phyloP scores from a whole-genome alignment of 2,888 invertebrate species.

The Drosophila hamatofila region DNA sequence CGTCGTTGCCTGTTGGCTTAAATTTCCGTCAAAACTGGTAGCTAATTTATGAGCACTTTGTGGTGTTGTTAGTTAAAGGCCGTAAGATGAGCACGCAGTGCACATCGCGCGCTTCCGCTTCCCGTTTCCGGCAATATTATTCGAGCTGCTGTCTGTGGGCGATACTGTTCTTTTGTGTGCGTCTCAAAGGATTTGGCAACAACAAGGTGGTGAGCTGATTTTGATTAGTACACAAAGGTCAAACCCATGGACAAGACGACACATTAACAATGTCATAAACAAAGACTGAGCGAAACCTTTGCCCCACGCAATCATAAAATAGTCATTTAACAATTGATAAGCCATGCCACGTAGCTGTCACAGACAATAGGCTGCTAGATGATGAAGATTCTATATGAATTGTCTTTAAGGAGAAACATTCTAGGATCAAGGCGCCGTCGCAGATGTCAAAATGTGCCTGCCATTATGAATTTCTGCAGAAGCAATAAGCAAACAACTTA shows the following conservation, averaged over 20 bases:
- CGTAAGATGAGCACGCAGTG: constrained; percentile 64
- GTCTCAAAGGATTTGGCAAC: constrained; percentile 56
- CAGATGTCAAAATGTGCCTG: neutral
- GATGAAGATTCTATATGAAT: constrained; percentile 6
- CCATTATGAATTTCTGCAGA: constrained; percentile 27
- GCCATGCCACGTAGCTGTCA: constrained; percentile 32
- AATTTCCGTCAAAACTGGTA: constrained; percentile 69
- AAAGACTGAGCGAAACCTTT: constrained; percentile 26
- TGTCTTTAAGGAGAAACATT: neutral
- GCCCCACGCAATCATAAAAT: constrained; percentile 51
- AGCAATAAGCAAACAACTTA: constrained; percentile 64
- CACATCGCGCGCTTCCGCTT: constrained; percentile 58
- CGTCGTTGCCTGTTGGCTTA: constrained; percentile 44
- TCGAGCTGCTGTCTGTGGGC: constrained; percentile 30
- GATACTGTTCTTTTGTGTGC: constrained; percentile 15
- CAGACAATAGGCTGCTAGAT: constrained; percentile 24
- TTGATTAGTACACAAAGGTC: constrained; percentile 61
- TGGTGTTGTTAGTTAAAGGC: constrained; percentile 49
- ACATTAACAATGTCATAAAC: constrained; percentile 25
- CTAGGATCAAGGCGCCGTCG: constrained; percentile 9
- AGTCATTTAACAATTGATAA: constrained; percentile 64
- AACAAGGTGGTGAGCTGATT: constrained; percentile 59
- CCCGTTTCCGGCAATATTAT: constrained; percentile 47
- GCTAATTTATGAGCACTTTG: constrained; percentile 67
- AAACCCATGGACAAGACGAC: constrained; percentile 12